Base-by-base conservation (phyloP, 37 sponge, comb jelly and placozoan genomes). In the Cladorhizidae sp. region DNA sequence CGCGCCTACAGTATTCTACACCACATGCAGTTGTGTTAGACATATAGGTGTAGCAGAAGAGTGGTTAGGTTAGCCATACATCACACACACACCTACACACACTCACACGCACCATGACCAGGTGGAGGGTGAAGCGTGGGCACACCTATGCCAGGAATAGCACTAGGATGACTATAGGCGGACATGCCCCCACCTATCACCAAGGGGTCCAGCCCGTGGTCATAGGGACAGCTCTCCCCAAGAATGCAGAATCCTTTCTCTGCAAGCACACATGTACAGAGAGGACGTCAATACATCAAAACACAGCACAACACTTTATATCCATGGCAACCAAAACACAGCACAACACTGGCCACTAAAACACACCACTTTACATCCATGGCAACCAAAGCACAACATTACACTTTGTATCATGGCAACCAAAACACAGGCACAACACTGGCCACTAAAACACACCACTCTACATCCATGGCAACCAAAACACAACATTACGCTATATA, bases 181-280 rank as follows among this genome's bases (percentile, higher is more conserved):
- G 39, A 22, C 25, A 70, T 57, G 6, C 63, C 59, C 0, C 82
- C 88, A 26, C 92, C 90, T 37, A 94, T 89, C 11, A 98, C 93
- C 18, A 98, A 76, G 8, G 96, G 93, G 63, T 95, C 96, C 22
- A 59, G 51, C 1, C 98, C 98, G 77, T 98, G 98, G 72, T 98
- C 96, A 73, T 86, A 98, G 1, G 94, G 98, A 82, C 98, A 98
- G 37, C 71, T 87, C 41, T 95, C 98, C 22, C 98, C 98, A 9
- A 93, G 83, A 73, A 98, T 72, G 64, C 98, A 98, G 57, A 93
- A 88, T 22, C 98, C 98, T 33, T 90, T 95, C 86, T 98, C 96
- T 90, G 77, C 33, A 74, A 36, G 29, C 9, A 26, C 29, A 64
- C 28, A 64, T 15, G 23, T 15, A 14, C 18, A 68, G 40, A 38